Evolutionary conservation across 2,113 vertebrate species (phyloP).

Genomic region (Rhinoderma darwinii): DNA sequence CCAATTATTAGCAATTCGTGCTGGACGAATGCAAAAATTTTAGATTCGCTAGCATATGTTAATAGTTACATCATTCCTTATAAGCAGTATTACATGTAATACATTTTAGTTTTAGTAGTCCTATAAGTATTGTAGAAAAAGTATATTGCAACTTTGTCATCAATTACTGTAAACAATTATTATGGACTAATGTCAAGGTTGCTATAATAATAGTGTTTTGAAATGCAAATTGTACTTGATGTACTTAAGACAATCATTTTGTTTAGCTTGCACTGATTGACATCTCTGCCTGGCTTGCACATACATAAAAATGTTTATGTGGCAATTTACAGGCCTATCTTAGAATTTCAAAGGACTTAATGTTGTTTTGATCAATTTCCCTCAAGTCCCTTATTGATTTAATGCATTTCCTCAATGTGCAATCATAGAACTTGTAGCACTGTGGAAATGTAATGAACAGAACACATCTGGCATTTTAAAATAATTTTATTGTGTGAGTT

Average conservation of each 20-base stretch:
- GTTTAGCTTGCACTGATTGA: conserved; percentile 55
- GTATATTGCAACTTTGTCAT: not conserved
- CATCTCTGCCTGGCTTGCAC: conserved; percentile 49
- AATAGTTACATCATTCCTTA: not conserved
- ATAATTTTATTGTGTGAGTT: conserved; percentile 50
- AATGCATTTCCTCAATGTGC: conserved; percentile 48
- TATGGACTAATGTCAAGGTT: conserved; percentile 12
- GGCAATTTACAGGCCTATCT: conserved; percentile 56
- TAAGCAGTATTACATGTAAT: not conserved
- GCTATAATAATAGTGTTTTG: conserved; percentile 32
- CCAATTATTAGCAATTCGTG: too few species aligned
- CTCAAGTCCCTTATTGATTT: conserved; percentile 58
- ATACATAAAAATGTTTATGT: conserved; percentile 59
- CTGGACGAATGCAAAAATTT: too few species aligned
- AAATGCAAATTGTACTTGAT: conserved; percentile 55
- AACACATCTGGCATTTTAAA: conserved; percentile 55
- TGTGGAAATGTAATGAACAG: conserved; percentile 50
- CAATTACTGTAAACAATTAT: conserved; percentile 33
- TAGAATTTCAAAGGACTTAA: conserved; percentile 57
- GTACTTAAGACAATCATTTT: conserved; percentile 58
- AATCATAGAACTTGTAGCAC: conserved; percentile 31
- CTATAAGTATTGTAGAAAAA: not conserved
- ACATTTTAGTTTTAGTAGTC: not conserved
- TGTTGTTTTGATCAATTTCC: conserved; percentile 60
- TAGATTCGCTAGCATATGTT: not conserved